These are phyloP conservation scores for Parotia lawesii DNA, from an alignment of 2,113 vertebrate genomes.

Conservation along the genomic window DNA sequence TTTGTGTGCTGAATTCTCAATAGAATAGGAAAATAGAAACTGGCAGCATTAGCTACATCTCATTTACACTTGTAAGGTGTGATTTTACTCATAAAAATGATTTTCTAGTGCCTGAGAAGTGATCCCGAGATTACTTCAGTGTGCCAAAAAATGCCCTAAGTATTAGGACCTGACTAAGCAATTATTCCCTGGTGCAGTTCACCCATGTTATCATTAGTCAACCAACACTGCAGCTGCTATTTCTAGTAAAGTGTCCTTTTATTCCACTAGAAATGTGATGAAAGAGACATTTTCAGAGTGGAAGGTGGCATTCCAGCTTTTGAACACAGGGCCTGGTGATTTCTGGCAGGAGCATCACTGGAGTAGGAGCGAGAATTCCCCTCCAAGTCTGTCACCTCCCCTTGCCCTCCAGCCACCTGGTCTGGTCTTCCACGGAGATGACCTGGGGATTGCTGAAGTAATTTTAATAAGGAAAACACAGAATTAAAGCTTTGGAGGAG, in stretches of 20 bases:
- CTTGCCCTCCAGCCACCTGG: not conserved
- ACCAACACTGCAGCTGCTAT: not conserved
- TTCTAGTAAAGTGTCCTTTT: not conserved
- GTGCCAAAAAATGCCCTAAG: not conserved
- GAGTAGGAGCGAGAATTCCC: not conserved
- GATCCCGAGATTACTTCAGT: not conserved
- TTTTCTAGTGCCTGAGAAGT: not conserved
- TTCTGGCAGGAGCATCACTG: not conserved
- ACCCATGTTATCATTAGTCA: not conserved
- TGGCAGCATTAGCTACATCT: not conserved
- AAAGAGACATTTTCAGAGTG: not conserved
- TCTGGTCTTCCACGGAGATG: not conserved
- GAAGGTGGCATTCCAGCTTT: not conserved
- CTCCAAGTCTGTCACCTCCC: not conserved
- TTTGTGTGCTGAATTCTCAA: not conserved
- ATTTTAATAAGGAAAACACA: not conserved
- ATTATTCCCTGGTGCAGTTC: not conserved
- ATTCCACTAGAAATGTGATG: not conserved
- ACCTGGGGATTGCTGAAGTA: not conserved
- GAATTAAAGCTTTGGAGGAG: not conserved
- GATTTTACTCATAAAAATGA: not conserved
- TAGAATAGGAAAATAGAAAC: not conserved
- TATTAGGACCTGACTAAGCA: not conserved
- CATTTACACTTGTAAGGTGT: not conserved
- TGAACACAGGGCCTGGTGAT: not conserved